Base-by-base conservation (phyloP, 2,888 invertebrate species). In the Gymnoscelis rufifasciata region DNA sequence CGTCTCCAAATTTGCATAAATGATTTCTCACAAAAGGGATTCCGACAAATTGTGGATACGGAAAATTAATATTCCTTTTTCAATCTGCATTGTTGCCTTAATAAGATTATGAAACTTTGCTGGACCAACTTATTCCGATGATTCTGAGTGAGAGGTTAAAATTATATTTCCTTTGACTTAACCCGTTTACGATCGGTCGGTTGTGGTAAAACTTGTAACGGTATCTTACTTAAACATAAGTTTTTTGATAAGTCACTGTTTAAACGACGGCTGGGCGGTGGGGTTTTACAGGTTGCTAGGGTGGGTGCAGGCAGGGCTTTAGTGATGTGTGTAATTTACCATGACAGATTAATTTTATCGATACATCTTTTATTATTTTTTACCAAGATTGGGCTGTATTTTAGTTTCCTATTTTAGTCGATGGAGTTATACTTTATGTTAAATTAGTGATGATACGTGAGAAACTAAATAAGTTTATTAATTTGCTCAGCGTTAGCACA, bases 211-310 rank as follows among this genome's bases (percentile, higher is more conserved):
- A 80, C 76, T 83, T 83, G 74, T 79, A 76, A 74, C 75, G 67
- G 75, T 68, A 74, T 77, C 71, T 71, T 80, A 83, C 71, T 81
- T 79, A 79, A 84, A 81, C 84, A 78, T 86, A 87, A 86, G 86
- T 86, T 87, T 87, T 86, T 86, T 87, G 86, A 84, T 84, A 86
- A 87, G 84, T 83, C 84, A 82, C 81, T 86, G 78, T 83, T 86
- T 83, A 83, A 87, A 80, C 79, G 84, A 75, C 72, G 69, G 79
- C 72, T 69, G 79, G 79, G 78, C 57, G 81, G 74, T 62, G 70
- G 76, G 71, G 75, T 62, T 72, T 77, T 82, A 83, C 84, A 84
- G 86, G 84, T 83, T 77, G 79, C 65, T 61, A 55, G 74, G 77
- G 80, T 68, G 62, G 73, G 81, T 69, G 80, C 64, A 62, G 68